These are phyloP conservation scores for Andrena flavipes DNA, from an alignment of 2,888 invertebrate genomes.

Conservation along the genomic window DNA sequence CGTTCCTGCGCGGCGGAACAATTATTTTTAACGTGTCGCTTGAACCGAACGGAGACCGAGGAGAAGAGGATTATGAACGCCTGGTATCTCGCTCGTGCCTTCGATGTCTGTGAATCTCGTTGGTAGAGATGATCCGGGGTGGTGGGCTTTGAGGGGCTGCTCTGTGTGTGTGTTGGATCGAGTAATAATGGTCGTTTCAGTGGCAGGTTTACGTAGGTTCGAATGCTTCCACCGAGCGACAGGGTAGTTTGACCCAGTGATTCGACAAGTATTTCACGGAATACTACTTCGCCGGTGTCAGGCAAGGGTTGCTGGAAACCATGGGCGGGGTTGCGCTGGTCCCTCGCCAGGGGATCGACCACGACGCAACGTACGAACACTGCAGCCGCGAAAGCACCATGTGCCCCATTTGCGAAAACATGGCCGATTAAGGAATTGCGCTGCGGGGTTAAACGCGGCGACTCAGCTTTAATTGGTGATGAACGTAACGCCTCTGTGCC, in stretches of 20 bases:
- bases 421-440: conserved; percentile 70
- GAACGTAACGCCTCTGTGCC: conserved; percentile 65
- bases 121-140: no score
- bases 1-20: conserved; percentile 8
- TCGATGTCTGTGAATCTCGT: no score
- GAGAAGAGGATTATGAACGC: no score
- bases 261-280: not conserved
- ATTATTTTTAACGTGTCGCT: conserved; percentile 26
- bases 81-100: no score
- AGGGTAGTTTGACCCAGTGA: not conserved
- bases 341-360: not conserved
- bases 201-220: no score
- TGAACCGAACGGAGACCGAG: not conserved
- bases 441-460: conserved; percentile 67
- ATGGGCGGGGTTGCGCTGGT: not conserved
- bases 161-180: no score
- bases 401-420: conserved; percentile 64
- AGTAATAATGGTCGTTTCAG: no score
- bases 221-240: no score
- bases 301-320: not conserved
- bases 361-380: conserved; percentile 28
- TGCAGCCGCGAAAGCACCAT: conserved; percentile 45
- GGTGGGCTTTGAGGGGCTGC: no score
- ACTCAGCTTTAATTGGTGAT: conserved; percentile 68
- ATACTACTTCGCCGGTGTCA: not conserved